phyloP scores from a whole-genome alignment of 1,140 invertebrate genomes.

The Linepithema humile region DNA sequence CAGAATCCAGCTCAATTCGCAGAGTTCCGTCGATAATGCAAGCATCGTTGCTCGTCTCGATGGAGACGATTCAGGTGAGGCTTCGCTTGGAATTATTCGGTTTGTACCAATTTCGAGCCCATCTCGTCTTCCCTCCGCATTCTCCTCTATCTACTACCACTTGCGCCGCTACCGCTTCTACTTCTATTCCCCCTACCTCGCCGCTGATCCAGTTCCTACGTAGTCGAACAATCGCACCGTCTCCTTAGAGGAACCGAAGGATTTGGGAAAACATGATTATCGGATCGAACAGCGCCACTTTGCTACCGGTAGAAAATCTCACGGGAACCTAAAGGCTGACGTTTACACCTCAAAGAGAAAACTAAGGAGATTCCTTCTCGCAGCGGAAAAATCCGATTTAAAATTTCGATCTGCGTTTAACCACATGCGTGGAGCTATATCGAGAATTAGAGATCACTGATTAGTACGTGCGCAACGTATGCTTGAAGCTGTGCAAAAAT shows the following conservation, averaged over 20 bases:
- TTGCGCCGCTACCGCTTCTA: slow-evolving; percentile 19
- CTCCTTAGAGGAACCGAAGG: slow-evolving; percentile 33
- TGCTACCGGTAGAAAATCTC: slow-evolving; percentile 45
- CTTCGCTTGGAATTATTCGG: slow-evolving; percentile 71
- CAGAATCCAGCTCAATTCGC: slow-evolving; percentile 43
- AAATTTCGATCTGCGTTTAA: not conserved
- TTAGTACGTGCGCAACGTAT: too few species aligned
- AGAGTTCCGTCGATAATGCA: slow-evolving; percentile 69
- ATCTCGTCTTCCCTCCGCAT: slow-evolving; percentile 55
- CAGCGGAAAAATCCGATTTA: slow-evolving; percentile 19
- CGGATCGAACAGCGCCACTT: slow-evolving; percentile 56
- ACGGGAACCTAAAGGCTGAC: slow-evolving; percentile 28
- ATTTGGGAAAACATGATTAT: slow-evolving; percentile 63
- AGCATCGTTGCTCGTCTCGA: slow-evolving; percentile 64
- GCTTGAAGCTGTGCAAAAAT: too few species aligned
- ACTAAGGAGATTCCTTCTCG: slow-evolving; percentile 12
- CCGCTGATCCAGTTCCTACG: slow-evolving; percentile 31
- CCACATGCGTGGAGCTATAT: not conserved
- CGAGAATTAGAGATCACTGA: not conserved
- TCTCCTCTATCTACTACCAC: slow-evolving; percentile 23
- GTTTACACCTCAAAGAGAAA: slow-evolving; percentile 42
- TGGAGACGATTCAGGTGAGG: slow-evolving; percentile 58
- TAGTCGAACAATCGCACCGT: slow-evolving; percentile 56
- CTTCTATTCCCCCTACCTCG: not conserved
- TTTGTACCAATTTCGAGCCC: slow-evolving; percentile 73